Evolutionary conservation across 2,797 vertebrate species (phyloP).

Genomic region (Denticeps clupeoides): DNA sequence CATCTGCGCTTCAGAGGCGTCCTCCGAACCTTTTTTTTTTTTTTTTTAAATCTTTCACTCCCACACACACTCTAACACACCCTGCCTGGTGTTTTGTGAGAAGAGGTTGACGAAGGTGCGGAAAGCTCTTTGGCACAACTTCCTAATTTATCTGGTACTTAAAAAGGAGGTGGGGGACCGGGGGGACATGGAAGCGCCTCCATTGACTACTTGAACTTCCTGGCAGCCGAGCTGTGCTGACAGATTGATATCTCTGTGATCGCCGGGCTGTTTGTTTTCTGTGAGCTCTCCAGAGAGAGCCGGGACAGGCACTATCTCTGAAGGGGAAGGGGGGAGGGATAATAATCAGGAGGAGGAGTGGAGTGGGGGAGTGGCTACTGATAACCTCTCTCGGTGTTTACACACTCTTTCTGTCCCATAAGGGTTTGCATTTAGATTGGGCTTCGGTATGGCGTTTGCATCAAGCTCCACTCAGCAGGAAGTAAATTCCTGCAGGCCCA

Average conservation of each 20-base stretch:
- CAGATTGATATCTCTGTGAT: conserved; percentile 82
- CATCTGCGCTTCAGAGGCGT: no score
- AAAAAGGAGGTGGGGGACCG: conserved; percentile 49
- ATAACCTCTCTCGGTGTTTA: conserved; percentile 68
- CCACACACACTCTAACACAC: conserved; percentile 20
- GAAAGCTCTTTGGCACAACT: conserved; percentile 26
- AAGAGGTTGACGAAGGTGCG: conserved; percentile 4
- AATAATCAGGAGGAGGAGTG: conserved; percentile 5
- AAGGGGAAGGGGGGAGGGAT: conserved; percentile 29
- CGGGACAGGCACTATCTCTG: conserved; percentile 31
- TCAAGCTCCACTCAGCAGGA: no score
- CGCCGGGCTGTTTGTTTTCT: conserved; percentile 78
- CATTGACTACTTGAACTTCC: conserved; percentile 85
- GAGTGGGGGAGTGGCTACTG: conserved; percentile 18
- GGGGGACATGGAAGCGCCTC: conserved; percentile 21
- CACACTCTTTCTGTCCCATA: conserved; percentile 48
- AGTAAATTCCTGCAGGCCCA: no score
- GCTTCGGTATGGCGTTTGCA: no score
- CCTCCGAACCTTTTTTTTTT: conserved; percentile 24
- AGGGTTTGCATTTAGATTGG: conserved; percentile 28
- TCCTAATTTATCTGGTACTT: conserved; percentile 53
- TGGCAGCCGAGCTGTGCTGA: conserved; percentile 66
- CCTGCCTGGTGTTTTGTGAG: conserved; percentile 15
- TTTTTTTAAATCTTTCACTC: conserved; percentile 3
- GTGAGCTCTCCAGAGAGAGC: conserved; percentile 33